Evolutionary conservation across 30 jellyfish, hydroid and myxozoan genomes (phyloP).

Genomic region (Aurelia aurita complex sp. Pacific): DNA sequence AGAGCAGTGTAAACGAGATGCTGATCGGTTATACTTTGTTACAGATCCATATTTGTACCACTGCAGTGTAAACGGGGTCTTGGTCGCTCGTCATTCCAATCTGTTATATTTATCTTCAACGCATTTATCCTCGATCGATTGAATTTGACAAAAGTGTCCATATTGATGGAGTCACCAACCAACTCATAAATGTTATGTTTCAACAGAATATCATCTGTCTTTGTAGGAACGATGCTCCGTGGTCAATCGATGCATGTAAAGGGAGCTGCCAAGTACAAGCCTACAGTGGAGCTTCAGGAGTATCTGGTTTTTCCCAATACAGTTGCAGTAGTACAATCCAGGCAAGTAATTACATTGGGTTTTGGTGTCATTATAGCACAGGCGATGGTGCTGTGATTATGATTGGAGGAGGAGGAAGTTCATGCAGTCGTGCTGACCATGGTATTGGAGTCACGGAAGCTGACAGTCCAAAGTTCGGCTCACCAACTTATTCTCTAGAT

Average conservation of each 20-base stretch:
- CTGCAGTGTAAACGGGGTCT: no score
- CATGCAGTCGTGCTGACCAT: slow-evolving; percentile 34
- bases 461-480: slow-evolving; percentile 9
- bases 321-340: slow-evolving; percentile 30
- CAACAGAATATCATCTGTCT: no score
- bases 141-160: no score
- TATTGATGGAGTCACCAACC: no score
- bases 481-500: neutral
- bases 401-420: slow-evolving; percentile 45
- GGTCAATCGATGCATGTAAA: slow-evolving; percentile 31
- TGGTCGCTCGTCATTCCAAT: no score
- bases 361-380: neutral
- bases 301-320: slow-evolving; percentile 30
- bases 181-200: neutral
- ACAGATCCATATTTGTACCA: no score
- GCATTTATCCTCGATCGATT: no score
- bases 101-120: no score
- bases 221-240: slow-evolving; percentile 29
- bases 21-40: no score
- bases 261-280: slow-evolving; percentile 3
- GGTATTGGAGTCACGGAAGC: slow-evolving; percentile 41
- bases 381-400: slow-evolving; percentile 38
- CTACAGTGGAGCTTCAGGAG: slow-evolving; percentile 18
- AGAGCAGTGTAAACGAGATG: no score
- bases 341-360: neutral